Conservation (phyloP, 2,113 vertebrate genomes). For the Bubo bubo region DNA sequence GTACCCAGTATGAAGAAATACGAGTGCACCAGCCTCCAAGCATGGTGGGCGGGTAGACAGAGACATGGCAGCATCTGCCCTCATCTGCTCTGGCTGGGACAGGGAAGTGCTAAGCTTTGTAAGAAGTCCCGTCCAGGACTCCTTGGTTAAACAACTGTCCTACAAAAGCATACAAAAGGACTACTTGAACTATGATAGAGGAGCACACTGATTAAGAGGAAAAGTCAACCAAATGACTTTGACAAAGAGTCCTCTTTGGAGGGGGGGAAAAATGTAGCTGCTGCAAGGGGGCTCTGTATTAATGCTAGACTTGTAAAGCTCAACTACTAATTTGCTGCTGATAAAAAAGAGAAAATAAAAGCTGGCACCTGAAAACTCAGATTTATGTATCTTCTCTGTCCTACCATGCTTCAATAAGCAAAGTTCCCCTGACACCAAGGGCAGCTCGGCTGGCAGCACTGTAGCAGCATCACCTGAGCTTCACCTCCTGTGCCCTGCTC, state of each 20-base stretch:
- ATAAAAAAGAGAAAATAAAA: not conserved
- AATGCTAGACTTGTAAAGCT: not conserved
- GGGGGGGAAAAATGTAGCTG: not conserved
- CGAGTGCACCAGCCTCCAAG: accelerated
- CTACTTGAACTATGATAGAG: not conserved
- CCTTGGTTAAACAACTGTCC: not conserved
- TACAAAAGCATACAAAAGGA: not conserved
- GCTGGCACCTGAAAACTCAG: not conserved
- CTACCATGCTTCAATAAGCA: not conserved
- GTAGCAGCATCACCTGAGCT: not conserved
- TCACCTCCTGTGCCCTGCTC: not conserved
- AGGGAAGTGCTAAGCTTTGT: not conserved
- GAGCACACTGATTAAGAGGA: accelerated
- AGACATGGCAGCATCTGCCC: not conserved
- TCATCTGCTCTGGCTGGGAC: not conserved
- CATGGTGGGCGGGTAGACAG: accelerated
- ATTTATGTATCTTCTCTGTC: not conserved
- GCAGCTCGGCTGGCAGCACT: not conserved
- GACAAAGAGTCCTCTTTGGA: not conserved
- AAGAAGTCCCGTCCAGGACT: too few relatives aligned
- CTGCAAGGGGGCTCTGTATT: not conserved
- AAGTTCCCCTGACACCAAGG: not conserved
- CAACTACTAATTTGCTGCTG: not conserved
- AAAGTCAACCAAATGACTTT: not conserved
- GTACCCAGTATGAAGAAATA: not conserved